Evolutionary conservation across 2,113 vertebrate genomes (phyloP).

Genomic region (Dipodomys spectabilis): DNA sequence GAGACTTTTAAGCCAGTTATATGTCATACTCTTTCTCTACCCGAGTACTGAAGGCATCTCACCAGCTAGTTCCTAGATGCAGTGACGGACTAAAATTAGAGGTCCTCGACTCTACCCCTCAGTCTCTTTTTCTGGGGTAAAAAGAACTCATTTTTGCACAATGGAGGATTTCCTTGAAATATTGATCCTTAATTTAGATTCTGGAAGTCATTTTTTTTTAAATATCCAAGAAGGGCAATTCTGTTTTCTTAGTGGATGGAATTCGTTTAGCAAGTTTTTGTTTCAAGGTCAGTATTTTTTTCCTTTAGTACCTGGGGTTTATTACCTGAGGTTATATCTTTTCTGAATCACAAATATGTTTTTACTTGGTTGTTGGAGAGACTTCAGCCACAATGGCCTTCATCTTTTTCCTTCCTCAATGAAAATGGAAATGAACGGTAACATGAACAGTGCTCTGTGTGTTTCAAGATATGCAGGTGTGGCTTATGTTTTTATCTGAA

Average conservation of each 20-base stretch:
- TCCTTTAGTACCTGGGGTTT: background rate
- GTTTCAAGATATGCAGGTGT: background rate
- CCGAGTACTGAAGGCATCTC: conserved; percentile 40
- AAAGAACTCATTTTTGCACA: conserved; percentile 3
- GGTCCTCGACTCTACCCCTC: background rate
- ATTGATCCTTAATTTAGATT: background rate
- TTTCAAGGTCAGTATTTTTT: background rate
- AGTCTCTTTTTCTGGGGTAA: conserved; percentile 48
- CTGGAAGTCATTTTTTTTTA: background rate
- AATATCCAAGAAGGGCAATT: background rate
- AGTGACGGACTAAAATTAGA: conserved; percentile 28
- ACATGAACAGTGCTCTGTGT: background rate
- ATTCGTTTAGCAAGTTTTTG: background rate
- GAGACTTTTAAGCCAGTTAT: conserved; percentile 60
- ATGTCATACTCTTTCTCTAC: background rate
- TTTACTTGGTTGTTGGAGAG: background rate
- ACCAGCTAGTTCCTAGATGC: background rate
- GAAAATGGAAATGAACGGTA: too few relatives aligned
- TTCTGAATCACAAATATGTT: conserved; percentile 14
- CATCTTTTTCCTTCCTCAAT: background rate
- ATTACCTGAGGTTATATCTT: background rate
- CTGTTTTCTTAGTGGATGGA: background rate
- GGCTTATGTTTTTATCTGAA: background rate
- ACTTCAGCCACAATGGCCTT: background rate
- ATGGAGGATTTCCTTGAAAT: conserved; percentile 38